A percentile compares a stretch with the other conserved stretches of the same genome.
Conservation (phyloP, 37 sponge, comb jelly and placozoan species). For the Chondrosia reniformis region DNA sequence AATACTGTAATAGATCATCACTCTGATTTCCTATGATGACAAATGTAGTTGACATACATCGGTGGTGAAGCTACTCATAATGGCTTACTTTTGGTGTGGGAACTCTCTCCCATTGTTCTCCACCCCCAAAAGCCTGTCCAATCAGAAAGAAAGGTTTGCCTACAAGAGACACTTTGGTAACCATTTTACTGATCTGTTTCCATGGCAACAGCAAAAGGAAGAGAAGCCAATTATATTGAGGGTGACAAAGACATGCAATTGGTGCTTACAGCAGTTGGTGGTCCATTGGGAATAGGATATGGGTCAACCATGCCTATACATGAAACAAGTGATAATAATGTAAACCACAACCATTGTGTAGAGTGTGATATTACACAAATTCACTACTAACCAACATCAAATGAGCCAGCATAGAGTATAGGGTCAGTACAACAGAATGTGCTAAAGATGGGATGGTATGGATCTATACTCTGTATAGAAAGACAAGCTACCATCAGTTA, state of each 20-base stretch:
- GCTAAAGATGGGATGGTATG: slow-evolving; percentile 16
- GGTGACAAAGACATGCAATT: neutral
- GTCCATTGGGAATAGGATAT: slow-evolving; percentile 15
- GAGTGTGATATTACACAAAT: too few relatives aligned
- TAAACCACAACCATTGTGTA: neutral
- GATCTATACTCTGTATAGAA: slow-evolving; percentile 20
- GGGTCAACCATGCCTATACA: slow-evolving; percentile 26
- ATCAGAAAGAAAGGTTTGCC: slow-evolving; percentile 23
- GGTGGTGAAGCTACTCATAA: neutral
- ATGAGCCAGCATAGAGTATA: neutral
- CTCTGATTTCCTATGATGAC: slow-evolving; percentile 17
- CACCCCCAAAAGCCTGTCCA: slow-evolving; percentile 28
- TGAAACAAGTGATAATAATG: neutral
- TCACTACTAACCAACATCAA: slow-evolving; percentile 20
- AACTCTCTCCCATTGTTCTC: slow-evolving; percentile 24
- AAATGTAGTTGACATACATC: neutral
- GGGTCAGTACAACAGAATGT: slow-evolving; percentile 28
- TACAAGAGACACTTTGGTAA: neutral
- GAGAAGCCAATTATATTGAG: neutral
- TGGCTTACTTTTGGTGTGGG: slow-evolving; percentile 22
- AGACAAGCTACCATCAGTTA: too few relatives aligned
- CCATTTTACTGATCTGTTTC: slow-evolving; percentile 1
- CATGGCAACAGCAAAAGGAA: neutral
- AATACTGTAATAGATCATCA: slow-evolving; percentile 12
- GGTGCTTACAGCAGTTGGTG: slow-evolving; percentile 11